Base-by-base conservation (phyloP, 92 coral and sea anemone genomes). In the Siderastrea radians region DNA sequence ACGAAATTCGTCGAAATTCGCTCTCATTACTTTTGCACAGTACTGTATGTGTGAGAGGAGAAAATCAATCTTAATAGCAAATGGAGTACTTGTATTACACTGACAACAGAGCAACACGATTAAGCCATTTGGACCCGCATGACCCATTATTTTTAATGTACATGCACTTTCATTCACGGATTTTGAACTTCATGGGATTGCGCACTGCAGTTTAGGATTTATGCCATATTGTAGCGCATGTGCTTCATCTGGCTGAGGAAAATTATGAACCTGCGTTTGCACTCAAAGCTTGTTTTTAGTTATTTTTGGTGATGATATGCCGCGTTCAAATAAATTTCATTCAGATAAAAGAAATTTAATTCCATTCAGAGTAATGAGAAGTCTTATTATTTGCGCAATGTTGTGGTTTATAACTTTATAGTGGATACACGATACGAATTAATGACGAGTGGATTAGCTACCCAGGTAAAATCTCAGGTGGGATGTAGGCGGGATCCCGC, bases 401-500 rank as follows among this genome's bases (percentile, higher is more conserved):
- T 26, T 26, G 38, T 26, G 38, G 38, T 26, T 26, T 26, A 26
- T 26, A 26, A 26, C 38, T 26, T 26, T 26, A 0, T 26, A 72
- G 13, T 72, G 9, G 9, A 49, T 72, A 48, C 76, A 72, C 57
- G n/a, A 72, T 15, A 52, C 76, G 54, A 47, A 48, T 9, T 72
- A 72, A 72, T 72, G 57, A 72, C 17, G 57, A 47, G n/a, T 72
- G 76, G 26, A 58, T 49, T 17, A 69, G 49, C 15, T 6, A 75
- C 83, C 83, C 83, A 78, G 83, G 83, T 78, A 78, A 78, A 78
- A 78, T 44, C 26, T 50, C 79, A 74, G 79, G 59, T 63, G 79
- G 79, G 63, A 78, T 59, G 53, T 17, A 0, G 85, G 85, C 50
- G 63, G 85, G 85, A 80, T 80, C 85, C 85, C 73, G 84, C 84